Evolutionary conservation across 2,113 vertebrate species (phyloP), one percentile per base, ranked within the genome.

Genomic region (Carettochelys insculpta): DNA sequence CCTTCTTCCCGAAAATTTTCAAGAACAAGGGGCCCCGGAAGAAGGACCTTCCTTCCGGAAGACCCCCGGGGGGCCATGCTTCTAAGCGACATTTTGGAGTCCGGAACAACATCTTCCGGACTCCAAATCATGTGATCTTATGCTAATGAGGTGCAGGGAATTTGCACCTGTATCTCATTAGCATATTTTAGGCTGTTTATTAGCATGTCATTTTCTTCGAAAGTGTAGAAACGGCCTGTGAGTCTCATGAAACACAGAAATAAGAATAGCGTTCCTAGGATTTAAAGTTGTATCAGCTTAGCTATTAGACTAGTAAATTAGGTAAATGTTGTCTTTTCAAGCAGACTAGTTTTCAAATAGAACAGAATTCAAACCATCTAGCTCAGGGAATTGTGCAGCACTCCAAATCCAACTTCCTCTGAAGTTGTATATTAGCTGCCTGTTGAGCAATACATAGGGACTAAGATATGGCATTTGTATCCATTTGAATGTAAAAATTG

Each of bases 231-330:
- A 48, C 13, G 13, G 34, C 17, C 34, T 68, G 10, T 68, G 61
- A 38, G 34, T 82, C 91, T 93, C 90, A 94, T 96, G 95, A 92
- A 87, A 95, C 95, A 76, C 88, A 93, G 87, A 76, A 95, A 58
- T 56, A 25, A 86, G 77, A 75, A 90, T 92, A 92, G 45, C 77
- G 88, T 86, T 94, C 47, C 92, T 89, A 87, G 52, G 89, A 47
- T 93, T 89, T 95, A 88, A 94, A 95, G 94, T 92, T 89, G 90
- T 90, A 65, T n/a, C 76, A 80, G 27, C 5, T 88, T 94, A 79
- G 92, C 86, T 96, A 95, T 92, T 95, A 96, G 93, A 83, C 10
- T 89, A 95, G 92, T 92, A 96, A 95, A 96, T 96, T 92, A 95
- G 95, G 89, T 91, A 92, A 92, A 80, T 3, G 13, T 82, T 80